Percentiles rank a stretch among this genome's conserved stretches.
Evolutionary conservation across 2,113 vertebrate genomes (phyloP).

Genomic region (Camarhynchus parvulus): DNA sequence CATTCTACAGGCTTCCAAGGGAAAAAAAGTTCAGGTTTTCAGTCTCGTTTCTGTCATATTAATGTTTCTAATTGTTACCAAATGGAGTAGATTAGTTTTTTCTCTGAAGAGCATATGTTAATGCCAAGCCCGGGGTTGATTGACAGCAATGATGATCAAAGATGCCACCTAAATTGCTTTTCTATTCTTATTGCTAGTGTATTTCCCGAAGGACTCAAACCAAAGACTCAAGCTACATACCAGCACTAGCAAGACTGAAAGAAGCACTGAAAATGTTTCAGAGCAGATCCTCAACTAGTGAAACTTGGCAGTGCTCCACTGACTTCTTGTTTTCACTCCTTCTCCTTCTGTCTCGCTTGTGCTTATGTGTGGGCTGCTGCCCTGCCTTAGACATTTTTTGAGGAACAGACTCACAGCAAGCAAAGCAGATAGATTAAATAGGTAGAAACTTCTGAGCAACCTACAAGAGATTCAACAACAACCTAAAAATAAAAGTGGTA

Average conservation of each 20-base stretch:
- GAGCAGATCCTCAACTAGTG: constrained; percentile 58
- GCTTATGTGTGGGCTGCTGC: constrained; percentile 64
- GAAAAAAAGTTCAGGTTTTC: not conserved
- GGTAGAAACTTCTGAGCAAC: constrained; percentile 51
- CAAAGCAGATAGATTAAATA: constrained; percentile 60
- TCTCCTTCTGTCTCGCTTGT: constrained; percentile 67
- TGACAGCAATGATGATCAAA: constrained; percentile 63
- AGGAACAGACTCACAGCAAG: constrained; percentile 54
- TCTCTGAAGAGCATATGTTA: constrained; percentile 65
- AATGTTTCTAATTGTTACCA: constrained; percentile 52
- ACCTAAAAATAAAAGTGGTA: constrained; percentile 38
- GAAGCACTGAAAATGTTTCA: constrained; percentile 56
- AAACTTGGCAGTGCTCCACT: constrained; percentile 60
- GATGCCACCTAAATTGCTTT: constrained; percentile 61
- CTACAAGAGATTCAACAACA: constrained; percentile 35
- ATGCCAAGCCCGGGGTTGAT: constrained; percentile 40
- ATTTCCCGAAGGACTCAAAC: constrained; percentile 61
- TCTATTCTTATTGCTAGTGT: constrained; percentile 54
- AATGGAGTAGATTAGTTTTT: constrained; percentile 64
- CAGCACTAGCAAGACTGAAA: constrained; percentile 55
- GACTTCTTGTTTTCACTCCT: constrained; percentile 68
- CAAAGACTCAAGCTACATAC: constrained; percentile 27
- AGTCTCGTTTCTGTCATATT: constrained; percentile 38
- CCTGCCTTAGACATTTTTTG: constrained; percentile 61
- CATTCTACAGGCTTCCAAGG: not conserved